A percentile compares a stretch with the other conserved stretches of the same genome.
phyloP scores from a whole-genome alignment of 2,797 vertebrate genomes.

The Euthynnus affinis region DNA sequence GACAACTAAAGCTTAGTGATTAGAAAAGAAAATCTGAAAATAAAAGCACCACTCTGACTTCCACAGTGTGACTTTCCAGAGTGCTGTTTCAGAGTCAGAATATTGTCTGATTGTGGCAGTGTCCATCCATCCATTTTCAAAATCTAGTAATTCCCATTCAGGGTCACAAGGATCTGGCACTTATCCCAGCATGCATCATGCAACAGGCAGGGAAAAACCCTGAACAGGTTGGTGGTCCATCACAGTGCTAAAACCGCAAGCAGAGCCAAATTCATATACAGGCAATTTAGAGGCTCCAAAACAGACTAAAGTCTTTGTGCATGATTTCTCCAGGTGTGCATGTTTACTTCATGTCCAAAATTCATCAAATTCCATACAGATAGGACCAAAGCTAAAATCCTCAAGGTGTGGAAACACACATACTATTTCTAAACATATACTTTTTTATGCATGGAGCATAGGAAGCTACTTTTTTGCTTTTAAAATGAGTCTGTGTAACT shows the following conservation, averaged over 20 bases:
- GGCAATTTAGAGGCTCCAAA: conserved; percentile 11
- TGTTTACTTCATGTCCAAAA: conserved; percentile 12
- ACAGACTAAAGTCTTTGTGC: background rate
- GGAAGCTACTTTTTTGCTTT: background rate
- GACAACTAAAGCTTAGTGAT: background rate
- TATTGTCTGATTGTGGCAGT: background rate
- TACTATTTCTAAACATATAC: background rate
- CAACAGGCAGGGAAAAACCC: background rate
- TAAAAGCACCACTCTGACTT: background rate
- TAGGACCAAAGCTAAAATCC: background rate
- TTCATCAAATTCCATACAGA: background rate
- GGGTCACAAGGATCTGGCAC: conserved; percentile 1
- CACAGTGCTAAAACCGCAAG: background rate
- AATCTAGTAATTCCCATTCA: conserved; percentile 13
- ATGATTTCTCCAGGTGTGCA: background rate
- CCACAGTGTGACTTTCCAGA: background rate
- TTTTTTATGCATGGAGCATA: too few species aligned
- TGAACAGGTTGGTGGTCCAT: background rate
- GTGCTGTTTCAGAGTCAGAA: background rate
- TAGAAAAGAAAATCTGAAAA: background rate
- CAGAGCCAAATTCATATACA: conserved; percentile 16
- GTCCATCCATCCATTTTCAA: background rate
- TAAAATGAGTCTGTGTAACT: background rate
- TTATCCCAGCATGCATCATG: conserved; percentile 22
- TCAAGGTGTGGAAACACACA: background rate